Base-by-base conservation (phyloP, 2,113 vertebrate genomes). In the Canis aureus region DNA sequence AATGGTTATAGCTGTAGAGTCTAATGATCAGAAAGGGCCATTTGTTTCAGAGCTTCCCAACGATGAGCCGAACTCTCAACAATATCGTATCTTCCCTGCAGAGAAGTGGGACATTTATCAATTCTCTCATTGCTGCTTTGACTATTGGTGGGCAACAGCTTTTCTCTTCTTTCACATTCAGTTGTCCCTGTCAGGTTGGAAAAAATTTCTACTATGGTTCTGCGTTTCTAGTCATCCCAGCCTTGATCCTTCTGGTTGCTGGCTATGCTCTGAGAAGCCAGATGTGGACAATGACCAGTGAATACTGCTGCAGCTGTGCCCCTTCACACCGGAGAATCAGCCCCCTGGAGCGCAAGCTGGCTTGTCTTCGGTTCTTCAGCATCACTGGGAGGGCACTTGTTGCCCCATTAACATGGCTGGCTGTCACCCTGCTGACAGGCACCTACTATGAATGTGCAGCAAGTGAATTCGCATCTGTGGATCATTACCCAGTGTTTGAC, bases 321-420 rank as follows among this genome's bases (percentile, higher is more conserved):
- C 74, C 69, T 53, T 69, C 83, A 0, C 71, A 11, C 0, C 90
- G 95, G 4, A 97, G 94, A 32, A 81, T 93, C 79, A 29, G 8
- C 59, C 43, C 96, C 15, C 81, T 98, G 94, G 98, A 98, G 1
- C 98, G 97, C 92, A 98, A 98, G 5, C 96, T 99, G 80, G 97
- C 98, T 32, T 99, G 99, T 90, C 98, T 99, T 0, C 94, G 97
- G 8, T 60, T 98, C 95, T 98, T 97, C 82, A 98, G 96, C 95
- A 98, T 99, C 97, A 98, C 98, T 0, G 98, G 99, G 13, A 98
- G 98, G 73, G 98, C 99, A 0, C 96, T 99, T 15, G 98, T 99
- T 2, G 99, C 99, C n/a, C 99, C 99, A 3, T 43, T 99, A 23
- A 98, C 99, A 0, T 99, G 99, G 99, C 91, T 99, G 29, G 98